phyloP scores from a whole-genome alignment of 1,140 invertebrate species.

The Caenorhabditis latens region DNA sequence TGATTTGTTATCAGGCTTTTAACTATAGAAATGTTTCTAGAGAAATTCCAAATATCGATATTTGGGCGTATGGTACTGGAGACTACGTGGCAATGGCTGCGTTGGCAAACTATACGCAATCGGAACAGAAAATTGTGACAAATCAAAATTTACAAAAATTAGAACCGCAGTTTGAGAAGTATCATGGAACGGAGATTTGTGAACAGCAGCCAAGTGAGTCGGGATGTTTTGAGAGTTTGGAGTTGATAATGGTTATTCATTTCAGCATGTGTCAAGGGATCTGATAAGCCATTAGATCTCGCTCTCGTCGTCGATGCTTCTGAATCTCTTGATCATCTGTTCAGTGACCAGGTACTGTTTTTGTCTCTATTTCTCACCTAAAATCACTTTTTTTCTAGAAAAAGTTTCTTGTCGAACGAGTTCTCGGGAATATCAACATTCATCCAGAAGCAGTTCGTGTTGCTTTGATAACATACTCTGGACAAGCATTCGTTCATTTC shows the following conservation, averaged over 20 bases:
- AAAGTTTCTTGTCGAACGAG: conserved; percentile 71
- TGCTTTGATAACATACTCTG: conserved; percentile 75
- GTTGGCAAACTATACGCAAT: conserved; percentile 75
- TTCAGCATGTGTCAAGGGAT: conserved; percentile 70
- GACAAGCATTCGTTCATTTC: conserved; percentile 74
- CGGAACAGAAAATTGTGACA: conserved; percentile 73
- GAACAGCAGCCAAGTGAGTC: conserved; percentile 71
- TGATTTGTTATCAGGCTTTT: not conserved
- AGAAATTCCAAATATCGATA: conserved; percentile 72
- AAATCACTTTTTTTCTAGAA: not conserved
- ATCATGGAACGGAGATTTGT: conserved; percentile 75
- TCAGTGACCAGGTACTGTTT: conserved; percentile 71
- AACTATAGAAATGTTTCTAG: not conserved
- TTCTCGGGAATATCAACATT: conserved; percentile 75
- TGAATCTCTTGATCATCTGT: conserved; percentile 74
- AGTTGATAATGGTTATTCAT: not conserved
- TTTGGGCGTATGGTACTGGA: conserved; percentile 77
- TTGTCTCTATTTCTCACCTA: too few relatives aligned
- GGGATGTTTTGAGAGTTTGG: not conserved
- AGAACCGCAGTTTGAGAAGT: conserved; percentile 73
- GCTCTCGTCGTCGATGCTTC: conserved; percentile 75
- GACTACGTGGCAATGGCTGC: conserved; percentile 77
- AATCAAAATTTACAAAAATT: conserved; percentile 75
- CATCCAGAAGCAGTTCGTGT: conserved; percentile 76
- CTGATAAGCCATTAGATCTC: conserved; percentile 75